These are phyloP conservation scores for Platerodrilus igneus DNA, from an alignment of 2,888 invertebrate species.

Conservation along the genomic window DNA sequence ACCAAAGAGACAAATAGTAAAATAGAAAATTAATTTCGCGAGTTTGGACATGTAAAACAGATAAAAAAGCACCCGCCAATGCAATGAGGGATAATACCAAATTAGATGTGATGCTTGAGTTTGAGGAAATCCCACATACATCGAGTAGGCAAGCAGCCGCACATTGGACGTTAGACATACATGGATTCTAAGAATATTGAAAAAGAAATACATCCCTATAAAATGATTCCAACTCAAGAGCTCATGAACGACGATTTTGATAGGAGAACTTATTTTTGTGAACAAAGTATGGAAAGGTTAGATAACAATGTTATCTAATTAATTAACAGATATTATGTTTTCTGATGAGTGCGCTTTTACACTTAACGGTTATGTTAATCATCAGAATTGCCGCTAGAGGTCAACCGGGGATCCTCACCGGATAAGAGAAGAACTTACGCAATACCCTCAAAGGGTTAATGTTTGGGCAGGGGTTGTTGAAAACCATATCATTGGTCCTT, in stretches of 20 bases:
- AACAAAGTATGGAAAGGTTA: not conserved
- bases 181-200: not conserved
- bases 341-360: not conserved
- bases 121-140: conserved; percentile 2
- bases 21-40: not conserved
- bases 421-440: too few relatives aligned
- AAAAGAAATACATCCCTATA: conserved; percentile 4
- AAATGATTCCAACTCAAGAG: too few relatives aligned
- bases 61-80: conserved; percentile 1
- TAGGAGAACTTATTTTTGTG: conserved; percentile 4
- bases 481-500: too few relatives aligned
- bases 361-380: not conserved
- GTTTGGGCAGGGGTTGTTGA: conserved; percentile 1
- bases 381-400: not conserved
- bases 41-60: conserved; percentile 1
- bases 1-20: too few relatives aligned
- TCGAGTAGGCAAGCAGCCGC: conserved; percentile 1
- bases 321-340: too few relatives aligned
- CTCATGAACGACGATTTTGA: too few relatives aligned
- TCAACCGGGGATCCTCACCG: too few relatives aligned
- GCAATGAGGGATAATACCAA: too few relatives aligned
- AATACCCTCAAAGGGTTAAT: not conserved
- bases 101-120: conserved; percentile 2
- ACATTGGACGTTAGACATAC: too few relatives aligned
- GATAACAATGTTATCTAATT: conserved; percentile 1